Evolutionary conservation across 2,113 vertebrate genomes (phyloP), one percentile per base, ranked within the genome.

Genomic region (Antechinus flavipes): DNA sequence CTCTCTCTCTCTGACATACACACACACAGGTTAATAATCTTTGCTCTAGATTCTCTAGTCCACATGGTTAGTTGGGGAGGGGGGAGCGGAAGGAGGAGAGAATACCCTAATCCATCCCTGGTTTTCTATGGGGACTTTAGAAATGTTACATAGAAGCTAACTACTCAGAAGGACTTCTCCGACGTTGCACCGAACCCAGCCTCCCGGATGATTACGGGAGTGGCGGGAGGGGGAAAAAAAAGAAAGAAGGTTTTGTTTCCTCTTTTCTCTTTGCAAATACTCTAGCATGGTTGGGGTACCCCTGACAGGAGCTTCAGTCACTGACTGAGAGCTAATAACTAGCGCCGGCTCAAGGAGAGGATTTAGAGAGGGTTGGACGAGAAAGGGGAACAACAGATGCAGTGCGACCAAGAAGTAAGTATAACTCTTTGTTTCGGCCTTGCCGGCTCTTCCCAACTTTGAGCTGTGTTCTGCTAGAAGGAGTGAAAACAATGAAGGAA

Each of bases 101-200:
- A 99, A 98, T 98, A 99, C 99, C 98, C 99, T 98, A 98, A 99
- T 99, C 53, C 99, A 99, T 91, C 99, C 99, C 94, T 99, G 98
- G 93, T 99, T 99, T 0, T 99, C 98, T 98, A 99, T 98, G 35
- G 99, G 98, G 95, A 99, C 99, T 35, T 99, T 98, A 6, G 99
- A 99, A 47, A 97, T 98, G 7, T 96, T 97, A 0, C 97, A 0
- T 97, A 97, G 0, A 98, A n/a, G 30, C 61, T 42, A 35, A 84
- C 68, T n/a, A 22, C 16, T 84, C 35, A 25, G 91, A 35, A 53
- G 52, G n/a, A 50, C 2, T 7, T 26, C 11, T 27, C 19, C 1
- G 2, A 22, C 30, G 56, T 30, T 42, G 92, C 5, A 46, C 35
- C 22, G n/a, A 42, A 30, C 27, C 50, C 26, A 7, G 61, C 26